A percentile compares a stretch with the other conserved stretches of the same genome.
Evolutionary conservation across 2,797 vertebrate species (phyloP).

Genomic region (Smutsia gigantea): DNA sequence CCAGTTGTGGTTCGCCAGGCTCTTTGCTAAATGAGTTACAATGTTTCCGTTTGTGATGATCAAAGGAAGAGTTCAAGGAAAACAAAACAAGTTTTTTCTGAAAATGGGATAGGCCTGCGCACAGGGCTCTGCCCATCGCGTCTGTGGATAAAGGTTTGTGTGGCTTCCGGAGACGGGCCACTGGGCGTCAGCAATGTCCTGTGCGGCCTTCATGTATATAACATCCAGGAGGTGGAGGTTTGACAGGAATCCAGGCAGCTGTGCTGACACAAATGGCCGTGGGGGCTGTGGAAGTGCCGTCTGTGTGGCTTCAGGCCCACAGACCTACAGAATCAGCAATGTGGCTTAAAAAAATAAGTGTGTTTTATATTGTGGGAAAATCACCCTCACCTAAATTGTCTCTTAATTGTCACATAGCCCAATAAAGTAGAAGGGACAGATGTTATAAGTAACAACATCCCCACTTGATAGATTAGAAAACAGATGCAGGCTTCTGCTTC

Average conservation of each 20-base stretch:
- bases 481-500: no score
- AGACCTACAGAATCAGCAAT: no score
- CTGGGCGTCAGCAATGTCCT: neutral
- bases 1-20: neutral
- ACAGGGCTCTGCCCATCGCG: fast-evolving
- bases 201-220: neutral
- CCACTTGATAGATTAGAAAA: no score
- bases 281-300: neutral
- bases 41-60: neutral
- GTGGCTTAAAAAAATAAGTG: no score
- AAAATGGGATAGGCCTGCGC: neutral
- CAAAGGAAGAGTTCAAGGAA: neutral
- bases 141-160: neutral
- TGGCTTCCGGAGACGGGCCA: neutral
- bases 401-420: no score
- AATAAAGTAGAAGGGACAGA: no score
- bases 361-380: no score
- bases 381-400: no score
- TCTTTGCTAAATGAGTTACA: neutral
- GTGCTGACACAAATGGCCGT: neutral
- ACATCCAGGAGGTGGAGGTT: neutral
- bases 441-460: no score
- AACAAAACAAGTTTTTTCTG: neutral
- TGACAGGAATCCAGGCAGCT: neutral
- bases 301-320: no score